Percentiles rank a stretch among this genome's conserved stretches.
Evolutionary conservation across 2,113 vertebrate genomes (phyloP).

Genomic region (Fregetta grallaria): DNA sequence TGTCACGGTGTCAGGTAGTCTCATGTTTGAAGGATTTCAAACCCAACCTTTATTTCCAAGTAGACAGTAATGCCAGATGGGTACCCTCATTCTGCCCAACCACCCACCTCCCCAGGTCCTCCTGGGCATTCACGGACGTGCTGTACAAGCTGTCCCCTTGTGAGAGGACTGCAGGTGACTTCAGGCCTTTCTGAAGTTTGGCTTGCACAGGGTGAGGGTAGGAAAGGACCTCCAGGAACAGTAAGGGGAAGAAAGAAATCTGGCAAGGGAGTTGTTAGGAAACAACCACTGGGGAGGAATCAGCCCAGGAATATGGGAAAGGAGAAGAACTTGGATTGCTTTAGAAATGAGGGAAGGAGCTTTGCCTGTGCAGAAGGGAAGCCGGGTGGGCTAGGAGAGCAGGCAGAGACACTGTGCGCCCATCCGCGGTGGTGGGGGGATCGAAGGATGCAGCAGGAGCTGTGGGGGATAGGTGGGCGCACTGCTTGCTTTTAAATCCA

Average conservation of each 20-base stretch:
- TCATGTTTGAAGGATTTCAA: background rate
- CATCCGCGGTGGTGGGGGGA: background rate
- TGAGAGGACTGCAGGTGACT: background rate
- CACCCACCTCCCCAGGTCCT: background rate
- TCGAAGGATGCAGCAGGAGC: background rate
- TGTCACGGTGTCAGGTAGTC: background rate
- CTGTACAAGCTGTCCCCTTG: background rate
- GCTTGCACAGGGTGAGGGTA: background rate
- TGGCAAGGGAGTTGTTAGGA: background rate
- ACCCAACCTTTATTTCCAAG: background rate
- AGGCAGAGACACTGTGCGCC: background rate
- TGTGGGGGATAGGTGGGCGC: background rate
- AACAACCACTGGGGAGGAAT: background rate
- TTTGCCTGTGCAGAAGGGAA: background rate
- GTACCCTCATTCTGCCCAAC: background rate
- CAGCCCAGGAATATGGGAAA: background rate
- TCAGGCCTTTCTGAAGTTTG: background rate
- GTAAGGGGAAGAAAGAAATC: background rate
- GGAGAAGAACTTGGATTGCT: background rate
- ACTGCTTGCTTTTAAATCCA: background rate
- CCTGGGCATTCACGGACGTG: accelerated
- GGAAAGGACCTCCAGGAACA: background rate
- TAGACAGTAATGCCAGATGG: background rate
- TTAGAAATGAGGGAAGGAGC: background rate
- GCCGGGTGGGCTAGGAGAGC: background rate